Evolutionary conservation across 1,140 invertebrate genomes (phyloP), one percentile per base, ranked within the genome.

Genomic region (Drosophila carrolli): DNA sequence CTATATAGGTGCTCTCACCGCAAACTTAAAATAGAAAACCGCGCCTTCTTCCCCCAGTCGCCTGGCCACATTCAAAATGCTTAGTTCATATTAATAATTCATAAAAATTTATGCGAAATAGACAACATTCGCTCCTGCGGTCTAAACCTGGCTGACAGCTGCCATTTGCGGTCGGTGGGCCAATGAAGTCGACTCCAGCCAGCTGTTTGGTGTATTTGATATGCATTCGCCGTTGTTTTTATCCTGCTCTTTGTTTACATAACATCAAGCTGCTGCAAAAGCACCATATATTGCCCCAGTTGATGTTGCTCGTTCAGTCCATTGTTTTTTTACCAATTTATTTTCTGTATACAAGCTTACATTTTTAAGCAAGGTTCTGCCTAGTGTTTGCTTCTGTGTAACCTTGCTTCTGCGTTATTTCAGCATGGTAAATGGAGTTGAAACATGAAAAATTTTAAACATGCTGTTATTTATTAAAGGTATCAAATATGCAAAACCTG

Each of bases 51-150:
- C 58, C 55, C 16, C 29, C 41, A 10, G 13, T 40, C 37, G 38
- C 37, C 48, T 16, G 50, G 56, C 48, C 81, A n/a, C 65, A 81
- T 71, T 70, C 23, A 43, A 63, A 75, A 81, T 78, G 66, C 75
- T 76, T 83, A 72, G 79, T 67, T 86, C 83, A 76, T 66, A 71
- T 88, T 88, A 86, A 86, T 88, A 88, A 83, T 86, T 86, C 83
- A 86, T 80, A 88, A 83, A 88, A 83, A 85, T 85, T 55, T 83
- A 76, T 82, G 75, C 72, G 75, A 82, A 86, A 88, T 83, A 83
- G 75, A 82, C 79, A 75, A 67, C 75, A 62, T 72, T 72, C 72
- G 58, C 51, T 44, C 19, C 47, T 44, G 61, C 23, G 61, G 57
- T 58, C 59, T 63, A 65, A 58, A 29, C 78, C 53, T 44, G 68